These are phyloP conservation scores for Caenorhabditis auriculariae DNA, from an alignment of 2,888 invertebrate species.

Conservation along the genomic window DNA sequence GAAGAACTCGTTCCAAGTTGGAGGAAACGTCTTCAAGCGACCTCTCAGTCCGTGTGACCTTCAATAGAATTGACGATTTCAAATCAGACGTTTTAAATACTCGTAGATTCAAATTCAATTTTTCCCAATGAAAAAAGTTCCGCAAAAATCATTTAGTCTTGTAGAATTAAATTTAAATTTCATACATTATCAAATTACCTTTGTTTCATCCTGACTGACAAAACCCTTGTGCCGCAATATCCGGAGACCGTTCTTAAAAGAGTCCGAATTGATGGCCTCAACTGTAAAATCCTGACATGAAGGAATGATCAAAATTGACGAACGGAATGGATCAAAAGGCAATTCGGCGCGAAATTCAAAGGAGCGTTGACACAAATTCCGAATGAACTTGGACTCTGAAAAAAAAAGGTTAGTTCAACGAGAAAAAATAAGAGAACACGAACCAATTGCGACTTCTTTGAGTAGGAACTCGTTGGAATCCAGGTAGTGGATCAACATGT, in stretches of 20 bases:
- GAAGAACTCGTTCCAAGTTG: conserved; percentile 14
- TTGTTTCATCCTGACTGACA: no score
- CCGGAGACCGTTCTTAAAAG: conserved; percentile 51
- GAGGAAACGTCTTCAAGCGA: conserved; percentile 7
- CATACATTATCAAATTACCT: no score
- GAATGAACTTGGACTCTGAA: conserved; percentile 32
- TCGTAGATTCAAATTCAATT: no score
- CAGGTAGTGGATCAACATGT: conserved; percentile 17
- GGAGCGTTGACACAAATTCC: conserved; percentile 22
- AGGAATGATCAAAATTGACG: no score
- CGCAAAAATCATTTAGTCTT: no score
- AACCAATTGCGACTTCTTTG: conserved; percentile 1
- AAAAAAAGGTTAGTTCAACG: not conserved
- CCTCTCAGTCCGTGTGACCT: no score
- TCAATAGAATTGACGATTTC: no score
- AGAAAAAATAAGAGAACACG: not conserved
- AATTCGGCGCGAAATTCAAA: conserved; percentile 6
- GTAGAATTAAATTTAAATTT: no score
- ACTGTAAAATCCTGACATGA: no score
- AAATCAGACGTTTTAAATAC: no score
- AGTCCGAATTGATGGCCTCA: conserved; percentile 57
- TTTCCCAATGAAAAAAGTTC: no score
- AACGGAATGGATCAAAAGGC: conserved; percentile 18
- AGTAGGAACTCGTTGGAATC: not conserved
- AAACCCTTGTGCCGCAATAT: conserved; percentile 41